Evolutionary conservation across 64 coral and sea anemone species (phyloP).

Genomic region (Acropora yongei): DNA sequence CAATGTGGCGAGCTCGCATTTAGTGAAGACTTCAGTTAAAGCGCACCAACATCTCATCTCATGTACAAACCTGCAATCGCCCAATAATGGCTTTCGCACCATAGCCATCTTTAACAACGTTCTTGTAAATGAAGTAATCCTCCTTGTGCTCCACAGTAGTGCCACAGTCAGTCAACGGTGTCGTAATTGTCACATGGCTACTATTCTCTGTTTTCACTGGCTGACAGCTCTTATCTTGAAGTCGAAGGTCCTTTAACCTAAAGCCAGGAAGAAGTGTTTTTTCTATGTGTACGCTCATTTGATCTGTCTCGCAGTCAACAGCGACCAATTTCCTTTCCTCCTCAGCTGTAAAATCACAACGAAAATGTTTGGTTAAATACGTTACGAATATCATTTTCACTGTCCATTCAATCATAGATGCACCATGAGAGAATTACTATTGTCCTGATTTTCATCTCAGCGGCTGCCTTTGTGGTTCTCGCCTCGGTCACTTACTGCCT

Average conservation of each 20-base stretch:
- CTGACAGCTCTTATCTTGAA: constrained; percentile 6
- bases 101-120: constrained; percentile 21
- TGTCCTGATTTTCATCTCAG: too few relatives aligned
- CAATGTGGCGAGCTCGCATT: too few relatives aligned
- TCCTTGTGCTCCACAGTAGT: constrained; percentile 10
- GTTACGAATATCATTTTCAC: too few relatives aligned
- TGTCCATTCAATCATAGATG: too few relatives aligned
- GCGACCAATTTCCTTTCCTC: not conserved
- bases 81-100: not conserved
- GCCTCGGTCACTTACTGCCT: too few relatives aligned
- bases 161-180: constrained; percentile 32
- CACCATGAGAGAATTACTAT: too few relatives aligned
- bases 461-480: too few relatives aligned
- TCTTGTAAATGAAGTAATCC: constrained; percentile 21
- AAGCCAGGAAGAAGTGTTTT: constrained; percentile 21
- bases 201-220: constrained; percentile 16
- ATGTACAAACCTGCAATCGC: constrained; percentile 38
- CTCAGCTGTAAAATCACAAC: not conserved
- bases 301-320: constrained; percentile 15
- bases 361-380: not conserved
- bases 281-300: constrained; percentile 12
- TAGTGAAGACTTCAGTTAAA: too few relatives aligned
- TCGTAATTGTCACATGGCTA: constrained; percentile 20
- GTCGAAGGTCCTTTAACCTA: not conserved
- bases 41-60: not conserved